A percentile compares a stretch with the other conserved stretches of the same genome.
Evolutionary conservation across 2,113 vertebrate species (phyloP).

Genomic region (Daubentonia madagascariensis): DNA sequence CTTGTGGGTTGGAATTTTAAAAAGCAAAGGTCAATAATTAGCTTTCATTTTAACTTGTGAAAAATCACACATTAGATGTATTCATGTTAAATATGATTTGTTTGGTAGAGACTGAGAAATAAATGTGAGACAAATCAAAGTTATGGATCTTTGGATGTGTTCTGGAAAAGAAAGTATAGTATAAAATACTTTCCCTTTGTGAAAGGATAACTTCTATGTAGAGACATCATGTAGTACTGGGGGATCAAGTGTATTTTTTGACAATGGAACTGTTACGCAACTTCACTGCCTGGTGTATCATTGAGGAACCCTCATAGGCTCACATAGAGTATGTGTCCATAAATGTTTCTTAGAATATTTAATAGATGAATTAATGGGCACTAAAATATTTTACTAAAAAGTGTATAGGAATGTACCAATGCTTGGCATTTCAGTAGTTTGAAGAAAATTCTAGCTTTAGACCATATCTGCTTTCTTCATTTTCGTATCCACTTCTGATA

Average conservation of each 20-base stretch:
- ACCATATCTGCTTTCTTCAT: neutral
- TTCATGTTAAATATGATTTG: constrained; percentile 34
- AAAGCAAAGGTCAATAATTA: constrained; percentile 36
- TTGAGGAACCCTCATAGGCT: neutral
- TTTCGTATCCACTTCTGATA: neutral
- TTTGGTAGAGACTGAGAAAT: constrained; percentile 43
- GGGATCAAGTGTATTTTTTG: neutral
- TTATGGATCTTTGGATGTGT: neutral
- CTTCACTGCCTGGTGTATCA: neutral
- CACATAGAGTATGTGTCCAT: neutral
- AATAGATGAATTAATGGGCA: neutral
- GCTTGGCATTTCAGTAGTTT: neutral
- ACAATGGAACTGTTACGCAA: neutral
- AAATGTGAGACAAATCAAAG: constrained; percentile 19
- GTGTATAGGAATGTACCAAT: neutral
- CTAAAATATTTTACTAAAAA: constrained; percentile 13
- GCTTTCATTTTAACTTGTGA: constrained; percentile 62
- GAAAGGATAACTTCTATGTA: neutral
- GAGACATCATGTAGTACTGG: neutral
- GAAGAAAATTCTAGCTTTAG: constrained; percentile 39
- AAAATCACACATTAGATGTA: neutral
- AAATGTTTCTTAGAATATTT: constrained; percentile 15
- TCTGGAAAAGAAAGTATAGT: constrained; percentile 21
- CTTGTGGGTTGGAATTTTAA: constrained; percentile 41
- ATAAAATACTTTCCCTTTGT: neutral